phyloP scores from a whole-genome alignment of 2,888 invertebrate genomes.

The Arctia plantaginis region DNA sequence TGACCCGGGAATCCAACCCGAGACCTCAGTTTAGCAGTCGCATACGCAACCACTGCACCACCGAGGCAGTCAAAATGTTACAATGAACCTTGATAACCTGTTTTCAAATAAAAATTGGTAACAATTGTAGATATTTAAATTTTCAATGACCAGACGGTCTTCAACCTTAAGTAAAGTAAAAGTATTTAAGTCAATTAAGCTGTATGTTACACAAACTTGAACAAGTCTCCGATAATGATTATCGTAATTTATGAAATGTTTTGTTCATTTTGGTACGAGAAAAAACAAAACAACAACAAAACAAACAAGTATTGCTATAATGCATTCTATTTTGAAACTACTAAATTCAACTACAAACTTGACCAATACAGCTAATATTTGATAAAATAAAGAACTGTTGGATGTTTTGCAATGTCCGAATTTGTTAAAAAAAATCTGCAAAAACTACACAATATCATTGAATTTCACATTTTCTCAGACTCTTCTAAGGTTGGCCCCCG shows the following conservation, averaged over 20 bases:
- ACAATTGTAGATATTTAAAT: background rate
- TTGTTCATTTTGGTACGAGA: background rate
- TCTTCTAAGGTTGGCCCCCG: too few species aligned
- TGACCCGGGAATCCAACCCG: too few species aligned
- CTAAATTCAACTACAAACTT: too few species aligned
- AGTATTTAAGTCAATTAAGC: background rate
- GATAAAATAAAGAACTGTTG: too few species aligned
- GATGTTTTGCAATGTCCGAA: too few species aligned
- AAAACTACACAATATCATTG: background rate
- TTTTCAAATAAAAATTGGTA: background rate
- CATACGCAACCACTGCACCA: too few species aligned
- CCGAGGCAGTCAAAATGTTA: too few species aligned
- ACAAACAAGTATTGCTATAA: too few species aligned
- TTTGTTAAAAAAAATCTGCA: background rate
- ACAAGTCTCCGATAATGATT: background rate
- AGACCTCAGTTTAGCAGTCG: too few species aligned
- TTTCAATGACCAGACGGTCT: too few species aligned
- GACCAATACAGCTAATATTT: too few species aligned
- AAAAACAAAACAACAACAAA: background rate
- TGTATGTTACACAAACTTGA: background rate
- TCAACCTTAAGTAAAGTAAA: background rate
- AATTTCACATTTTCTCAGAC: background rate
- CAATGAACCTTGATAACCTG: background rate
- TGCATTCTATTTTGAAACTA: too few species aligned
- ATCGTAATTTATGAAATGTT: background rate